Evolutionary conservation across 2,797 vertebrate genomes (phyloP).

Genomic region (Myiothlypis chrysogaster): DNA sequence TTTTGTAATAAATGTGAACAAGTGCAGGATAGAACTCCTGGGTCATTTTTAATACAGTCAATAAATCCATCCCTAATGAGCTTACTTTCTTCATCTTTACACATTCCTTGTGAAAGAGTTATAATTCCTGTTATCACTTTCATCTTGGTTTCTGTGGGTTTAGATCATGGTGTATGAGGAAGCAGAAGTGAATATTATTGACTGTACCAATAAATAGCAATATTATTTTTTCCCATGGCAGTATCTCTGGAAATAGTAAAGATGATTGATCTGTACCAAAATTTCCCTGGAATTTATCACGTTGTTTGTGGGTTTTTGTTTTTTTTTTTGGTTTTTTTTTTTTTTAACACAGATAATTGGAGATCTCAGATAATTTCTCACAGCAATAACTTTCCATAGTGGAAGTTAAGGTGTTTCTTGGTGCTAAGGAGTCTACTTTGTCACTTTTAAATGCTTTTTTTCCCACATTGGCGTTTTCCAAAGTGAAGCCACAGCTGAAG

Average conservation of each 20-base stretch:
- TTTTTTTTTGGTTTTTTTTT: accelerated
- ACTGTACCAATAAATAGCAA: not conserved
- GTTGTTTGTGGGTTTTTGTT: not conserved
- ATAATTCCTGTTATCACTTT: not conserved
- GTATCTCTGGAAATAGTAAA: not conserved
- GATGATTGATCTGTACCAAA: not conserved
- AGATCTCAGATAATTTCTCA: not conserved
- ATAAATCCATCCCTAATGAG: not conserved
- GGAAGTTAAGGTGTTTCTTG: not conserved
- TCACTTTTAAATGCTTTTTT: not conserved
- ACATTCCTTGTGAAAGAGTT: not conserved
- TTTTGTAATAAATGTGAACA: not conserved
- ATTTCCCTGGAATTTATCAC: not conserved
- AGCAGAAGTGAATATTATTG: not conserved
- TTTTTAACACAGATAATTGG: not conserved
- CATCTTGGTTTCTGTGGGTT: not conserved
- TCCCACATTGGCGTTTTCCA: not conserved
- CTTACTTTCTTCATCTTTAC: not conserved
- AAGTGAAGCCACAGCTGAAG: not conserved
- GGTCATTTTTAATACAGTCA: not conserved
- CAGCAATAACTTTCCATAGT: not conserved
- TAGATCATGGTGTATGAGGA: not conserved
- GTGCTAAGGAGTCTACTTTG: not conserved
- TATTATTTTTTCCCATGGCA: not conserved
- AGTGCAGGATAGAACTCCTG: not conserved